Conservation (phyloP, 1,140 invertebrate genomes). For the Heliconius congener region DNA sequence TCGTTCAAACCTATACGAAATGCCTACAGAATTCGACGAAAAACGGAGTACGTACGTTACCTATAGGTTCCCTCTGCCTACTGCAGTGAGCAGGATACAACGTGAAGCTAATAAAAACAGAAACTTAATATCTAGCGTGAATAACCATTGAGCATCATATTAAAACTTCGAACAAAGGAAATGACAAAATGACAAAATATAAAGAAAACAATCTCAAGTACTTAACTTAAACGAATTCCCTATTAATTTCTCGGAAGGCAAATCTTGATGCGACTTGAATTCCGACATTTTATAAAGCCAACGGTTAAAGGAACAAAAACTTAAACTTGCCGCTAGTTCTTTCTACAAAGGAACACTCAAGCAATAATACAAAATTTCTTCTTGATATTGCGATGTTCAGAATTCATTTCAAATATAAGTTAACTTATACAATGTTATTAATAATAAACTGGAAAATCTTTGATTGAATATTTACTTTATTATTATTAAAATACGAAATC, state of each 20-base stretch:
- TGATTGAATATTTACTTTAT: too few relatives aligned
- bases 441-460: not conserved
- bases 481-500: too few relatives aligned
- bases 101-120: too few relatives aligned
- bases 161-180: not conserved
- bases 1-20: too few relatives aligned
- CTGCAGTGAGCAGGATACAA: too few relatives aligned
- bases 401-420: not conserved
- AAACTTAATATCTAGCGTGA: not conserved
- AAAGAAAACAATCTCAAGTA: not conserved
- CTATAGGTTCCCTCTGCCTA: too few relatives aligned
- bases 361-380: not conserved
- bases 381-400: not conserved
- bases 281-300: not conserved
- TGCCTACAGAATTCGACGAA: too few relatives aligned
- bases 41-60: too few relatives aligned
- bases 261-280: not conserved
- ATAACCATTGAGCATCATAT: not conserved
- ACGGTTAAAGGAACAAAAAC: not conserved
- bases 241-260: not conserved
- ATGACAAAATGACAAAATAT: not conserved
- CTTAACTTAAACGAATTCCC: not conserved
- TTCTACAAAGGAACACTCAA: not conserved
- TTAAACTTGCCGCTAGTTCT: not conserved
- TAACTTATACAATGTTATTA: not conserved